A percentile compares a stretch with the other conserved stretches of the same genome.
Evolutionary conservation across 2,113 vertebrate genomes (phyloP).

Genomic region (Plecotus auritus): DNA sequence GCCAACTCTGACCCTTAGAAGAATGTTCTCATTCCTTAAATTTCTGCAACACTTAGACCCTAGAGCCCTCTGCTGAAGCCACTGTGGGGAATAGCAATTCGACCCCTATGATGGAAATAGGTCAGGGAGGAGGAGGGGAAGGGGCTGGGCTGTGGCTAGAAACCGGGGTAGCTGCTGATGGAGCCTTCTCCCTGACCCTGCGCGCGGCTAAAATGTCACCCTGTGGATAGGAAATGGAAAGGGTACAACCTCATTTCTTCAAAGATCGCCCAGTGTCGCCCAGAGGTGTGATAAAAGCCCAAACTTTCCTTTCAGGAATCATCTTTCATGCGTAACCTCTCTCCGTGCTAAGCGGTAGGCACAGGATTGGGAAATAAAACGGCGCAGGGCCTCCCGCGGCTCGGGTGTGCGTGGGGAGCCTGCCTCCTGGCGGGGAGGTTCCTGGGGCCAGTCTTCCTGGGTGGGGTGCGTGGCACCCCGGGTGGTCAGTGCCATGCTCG

Average conservation of each 20-base stretch:
- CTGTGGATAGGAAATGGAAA: slow-evolving; percentile 93
- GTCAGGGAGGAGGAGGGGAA: background rate
- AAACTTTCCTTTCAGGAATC: slow-evolving; percentile 91
- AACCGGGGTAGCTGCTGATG: background rate
- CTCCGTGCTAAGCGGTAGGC: slow-evolving; percentile 89
- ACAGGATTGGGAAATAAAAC: slow-evolving; percentile 77
- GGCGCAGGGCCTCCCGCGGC: background rate
- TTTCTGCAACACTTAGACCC: background rate
- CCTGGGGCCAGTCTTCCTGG: background rate
- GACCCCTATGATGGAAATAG: background rate
- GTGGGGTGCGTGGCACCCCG: rapidly evolving
- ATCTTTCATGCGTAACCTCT: slow-evolving; percentile 95
- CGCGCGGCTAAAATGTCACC: slow-evolving; percentile 88
- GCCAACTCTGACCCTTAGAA: background rate
- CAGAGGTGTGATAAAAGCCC: slow-evolving; percentile 96
- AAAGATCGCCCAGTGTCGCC: slow-evolving; percentile 90
- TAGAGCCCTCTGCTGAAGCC: background rate
- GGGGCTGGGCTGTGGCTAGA: background rate
- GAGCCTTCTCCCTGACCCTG: slow-evolving; percentile 82
- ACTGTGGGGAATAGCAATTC: background rate
- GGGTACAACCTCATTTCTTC: slow-evolving; percentile 96
- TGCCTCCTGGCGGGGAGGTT: background rate
- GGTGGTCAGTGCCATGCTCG: rapidly evolving
- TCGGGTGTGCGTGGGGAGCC: background rate
- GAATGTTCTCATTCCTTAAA: background rate